phyloP scores from a whole-genome alignment of 92 coral and sea anemone species.

The Porites lobata region DNA sequence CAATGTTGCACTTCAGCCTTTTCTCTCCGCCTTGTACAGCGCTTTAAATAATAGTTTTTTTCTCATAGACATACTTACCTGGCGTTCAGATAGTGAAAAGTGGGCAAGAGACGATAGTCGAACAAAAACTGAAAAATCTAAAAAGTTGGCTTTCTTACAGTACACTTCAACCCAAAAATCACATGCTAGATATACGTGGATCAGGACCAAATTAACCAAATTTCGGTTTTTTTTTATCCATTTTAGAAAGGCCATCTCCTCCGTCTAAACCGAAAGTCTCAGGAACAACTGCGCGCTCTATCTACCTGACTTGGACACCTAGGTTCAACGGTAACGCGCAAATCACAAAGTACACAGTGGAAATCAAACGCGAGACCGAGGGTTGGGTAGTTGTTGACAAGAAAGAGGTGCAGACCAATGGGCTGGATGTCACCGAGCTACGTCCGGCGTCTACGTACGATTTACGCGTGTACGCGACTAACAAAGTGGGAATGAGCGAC shows the following conservation, averaged over 20 bases:
- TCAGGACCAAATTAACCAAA: neutral
- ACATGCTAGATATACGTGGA: neutral
- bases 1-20: no score
- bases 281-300: slow-evolving; percentile 67
- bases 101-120: no score
- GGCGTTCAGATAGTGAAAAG: no score
- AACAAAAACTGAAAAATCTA: no score
- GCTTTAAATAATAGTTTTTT: no score
- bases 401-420: slow-evolving; percentile 36
- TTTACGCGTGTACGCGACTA: slow-evolving; percentile 82
- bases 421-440: slow-evolving; percentile 61
- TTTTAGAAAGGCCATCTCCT: slow-evolving; percentile 85
- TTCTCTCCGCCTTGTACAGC: no score
- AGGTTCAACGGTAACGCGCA: slow-evolving; percentile 83
- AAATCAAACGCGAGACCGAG: slow-evolving; percentile 63
- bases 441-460: slow-evolving; percentile 86
- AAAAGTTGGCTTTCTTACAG: no score
- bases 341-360: slow-evolving; percentile 70
- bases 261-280: slow-evolving; percentile 70
- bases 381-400: slow-evolving; percentile 43
- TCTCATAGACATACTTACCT: no score
- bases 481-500: slow-evolving; percentile 82
- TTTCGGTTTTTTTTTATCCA: neutral
- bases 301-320: slow-evolving; percentile 79
- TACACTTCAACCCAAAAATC: no score